phyloP scores from a whole-genome alignment of 1,140 invertebrate species.

The Protaetia brevitarsis region DNA sequence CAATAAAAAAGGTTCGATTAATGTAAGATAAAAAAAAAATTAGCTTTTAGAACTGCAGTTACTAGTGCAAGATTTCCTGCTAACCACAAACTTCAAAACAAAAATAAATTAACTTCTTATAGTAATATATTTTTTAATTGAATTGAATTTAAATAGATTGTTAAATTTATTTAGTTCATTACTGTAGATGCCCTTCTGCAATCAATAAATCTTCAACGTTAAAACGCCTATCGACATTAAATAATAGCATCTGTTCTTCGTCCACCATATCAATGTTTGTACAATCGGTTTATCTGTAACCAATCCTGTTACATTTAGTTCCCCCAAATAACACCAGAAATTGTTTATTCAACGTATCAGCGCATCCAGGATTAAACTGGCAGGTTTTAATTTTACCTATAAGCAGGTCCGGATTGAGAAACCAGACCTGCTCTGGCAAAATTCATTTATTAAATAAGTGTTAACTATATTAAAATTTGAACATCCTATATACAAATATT shows the following conservation, averaged over 20 bases:
- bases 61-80: no score
- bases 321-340: not conserved
- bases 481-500: no score
- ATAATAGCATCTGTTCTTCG: slow-evolving; percentile 10
- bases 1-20: no score
- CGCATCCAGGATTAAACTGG: not conserved
- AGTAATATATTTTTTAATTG: no score
- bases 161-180: not conserved
- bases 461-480: no score
- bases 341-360: not conserved
- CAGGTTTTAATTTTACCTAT: not conserved
- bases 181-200: not conserved
- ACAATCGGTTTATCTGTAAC: not conserved
- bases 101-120: no score
- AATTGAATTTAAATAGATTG: no score
- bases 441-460: not conserved
- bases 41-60: no score
- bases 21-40: no score
- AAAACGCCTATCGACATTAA: not conserved
- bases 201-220: not conserved
- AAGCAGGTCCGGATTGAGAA: not conserved
- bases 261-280: not conserved
- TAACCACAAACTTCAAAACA: no score
- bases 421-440: not conserved
- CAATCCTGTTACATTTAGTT: not conserved